A percentile compares a stretch with the other conserved stretches of the same genome.
Evolutionary conservation across 2,888 invertebrate genomes (phyloP).

Genomic region (Temnothorax ravouxi): DNA sequence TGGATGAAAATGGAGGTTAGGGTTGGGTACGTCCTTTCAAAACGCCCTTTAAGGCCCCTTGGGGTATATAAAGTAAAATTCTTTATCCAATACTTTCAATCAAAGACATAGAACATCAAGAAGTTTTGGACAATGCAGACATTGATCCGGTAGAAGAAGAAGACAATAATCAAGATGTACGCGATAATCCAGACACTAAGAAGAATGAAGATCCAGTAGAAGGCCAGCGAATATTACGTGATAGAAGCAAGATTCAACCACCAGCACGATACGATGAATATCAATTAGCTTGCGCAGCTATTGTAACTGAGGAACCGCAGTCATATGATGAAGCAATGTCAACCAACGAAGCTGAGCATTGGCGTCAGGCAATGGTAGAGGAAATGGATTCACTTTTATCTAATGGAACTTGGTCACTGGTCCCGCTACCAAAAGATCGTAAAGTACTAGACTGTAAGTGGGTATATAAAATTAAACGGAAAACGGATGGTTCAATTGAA

Average conservation of each 20-base stretch:
- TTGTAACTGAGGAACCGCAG: background rate
- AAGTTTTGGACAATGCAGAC: background rate
- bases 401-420: background rate
- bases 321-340: background rate
- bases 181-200: background rate
- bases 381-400: background rate
- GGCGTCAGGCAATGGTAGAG: background rate
- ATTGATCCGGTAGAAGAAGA: too few species aligned
- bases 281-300: background rate
- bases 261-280: background rate
- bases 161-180: too few species aligned
- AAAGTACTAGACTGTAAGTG: background rate
- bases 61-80: too few species aligned
- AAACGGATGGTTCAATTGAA: background rate
- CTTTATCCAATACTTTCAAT: background rate
- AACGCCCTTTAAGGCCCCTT: too few species aligned
- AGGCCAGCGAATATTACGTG: background rate
- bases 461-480: background rate
- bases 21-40: too few species aligned
- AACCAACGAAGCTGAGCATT: background rate
- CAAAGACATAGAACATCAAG: background rate
- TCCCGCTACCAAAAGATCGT: background rate
- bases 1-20: too few species aligned
- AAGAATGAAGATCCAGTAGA: background rate
- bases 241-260: background rate